A percentile compares a stretch with the other conserved stretches of the same genome.
Evolutionary conservation across 1,140 invertebrate genomes (phyloP).

Genomic region (Mesaphorura yosii): DNA sequence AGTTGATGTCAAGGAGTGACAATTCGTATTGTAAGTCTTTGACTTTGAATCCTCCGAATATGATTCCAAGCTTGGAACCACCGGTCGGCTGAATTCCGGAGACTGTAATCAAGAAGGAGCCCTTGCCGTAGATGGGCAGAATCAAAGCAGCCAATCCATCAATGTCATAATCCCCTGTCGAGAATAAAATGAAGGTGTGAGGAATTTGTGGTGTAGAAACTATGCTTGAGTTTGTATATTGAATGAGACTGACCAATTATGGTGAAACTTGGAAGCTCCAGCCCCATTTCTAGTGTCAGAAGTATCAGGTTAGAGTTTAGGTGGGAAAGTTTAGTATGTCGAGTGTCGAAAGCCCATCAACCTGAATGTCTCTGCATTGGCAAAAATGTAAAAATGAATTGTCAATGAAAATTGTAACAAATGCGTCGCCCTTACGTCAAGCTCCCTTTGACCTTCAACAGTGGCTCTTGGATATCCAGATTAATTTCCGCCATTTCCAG

Average conservation of each 20-base stretch:
- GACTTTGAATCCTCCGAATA: not conserved
- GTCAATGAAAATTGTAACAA: too few species aligned
- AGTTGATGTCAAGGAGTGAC: not conserved
- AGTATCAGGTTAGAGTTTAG: conserved; percentile 1
- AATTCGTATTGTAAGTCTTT: not conserved
- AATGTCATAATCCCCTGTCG: conserved; percentile 11
- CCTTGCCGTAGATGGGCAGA: conserved; percentile 11
- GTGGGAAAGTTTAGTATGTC: not conserved
- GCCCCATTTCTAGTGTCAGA: not conserved
- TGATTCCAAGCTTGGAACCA: not conserved
- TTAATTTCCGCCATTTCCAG: conserved; percentile 1
- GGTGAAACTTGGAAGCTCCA: not conserved
- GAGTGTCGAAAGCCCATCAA: not conserved
- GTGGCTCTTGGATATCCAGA: not conserved
- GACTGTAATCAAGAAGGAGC: conserved; percentile 6
- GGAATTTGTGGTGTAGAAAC: not conserved
- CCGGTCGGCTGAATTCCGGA: not conserved
- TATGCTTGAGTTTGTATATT: too few species aligned
- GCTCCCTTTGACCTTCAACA: not conserved
- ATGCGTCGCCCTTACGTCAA: not conserved
- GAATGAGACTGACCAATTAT: too few species aligned
- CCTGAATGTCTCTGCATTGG: not conserved
- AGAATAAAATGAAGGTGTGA: not conserved
- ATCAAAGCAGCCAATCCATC: conserved; percentile 5
- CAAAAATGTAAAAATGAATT: too few species aligned